Evolutionary conservation across 2,113 vertebrate genomes (phyloP).

Genomic region (Eptesicus fuscus): DNA sequence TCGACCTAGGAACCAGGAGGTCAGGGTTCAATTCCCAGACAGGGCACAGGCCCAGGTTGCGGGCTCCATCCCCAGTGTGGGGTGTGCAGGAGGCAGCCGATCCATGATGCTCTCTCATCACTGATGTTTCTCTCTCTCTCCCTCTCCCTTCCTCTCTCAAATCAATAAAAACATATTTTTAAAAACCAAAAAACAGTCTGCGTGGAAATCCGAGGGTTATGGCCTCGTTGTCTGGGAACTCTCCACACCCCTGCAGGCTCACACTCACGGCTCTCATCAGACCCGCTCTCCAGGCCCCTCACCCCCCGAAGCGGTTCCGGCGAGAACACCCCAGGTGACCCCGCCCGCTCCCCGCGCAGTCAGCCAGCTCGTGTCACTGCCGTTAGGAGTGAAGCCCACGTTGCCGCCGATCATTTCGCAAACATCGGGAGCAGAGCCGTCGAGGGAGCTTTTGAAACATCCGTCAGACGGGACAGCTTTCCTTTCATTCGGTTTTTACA

Average conservation of each 20-base stretch:
- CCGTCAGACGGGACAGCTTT: slow-evolving; percentile 84
- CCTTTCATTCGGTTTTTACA: slow-evolving; percentile 70
- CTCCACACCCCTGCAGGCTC: slow-evolving; percentile 69
- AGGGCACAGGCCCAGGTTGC: no score
- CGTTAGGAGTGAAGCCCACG: slow-evolving; percentile 86
- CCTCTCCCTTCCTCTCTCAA: no score
- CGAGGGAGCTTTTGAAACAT: slow-evolving; percentile 86
- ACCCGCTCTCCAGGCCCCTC: slow-evolving; percentile 72
- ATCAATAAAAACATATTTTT: no score
- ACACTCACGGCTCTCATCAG: slow-evolving; percentile 77
- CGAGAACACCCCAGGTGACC: slow-evolving; percentile 82
- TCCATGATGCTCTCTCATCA: no score
- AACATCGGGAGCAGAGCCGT: slow-evolving; percentile 84
- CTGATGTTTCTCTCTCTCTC: no score
- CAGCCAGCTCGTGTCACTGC: slow-evolving; percentile 83
- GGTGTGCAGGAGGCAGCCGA: no score
- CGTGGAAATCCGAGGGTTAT: slow-evolving; percentile 60
- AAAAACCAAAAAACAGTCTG: slow-evolving; percentile 19
- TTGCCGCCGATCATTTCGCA: slow-evolving; percentile 83
- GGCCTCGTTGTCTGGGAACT: slow-evolving; percentile 65
- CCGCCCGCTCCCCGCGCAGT: slow-evolving; percentile 84
- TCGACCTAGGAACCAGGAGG: no score
- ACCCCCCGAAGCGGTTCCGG: slow-evolving; percentile 77
- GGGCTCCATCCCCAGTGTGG: no score
- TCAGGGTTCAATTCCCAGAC: no score